Percentiles rank a stretch among this genome's conserved stretches.
Conservation (phyloP, 1,140 invertebrate genomes). For the Trichomalopsis sarcophagae region DNA sequence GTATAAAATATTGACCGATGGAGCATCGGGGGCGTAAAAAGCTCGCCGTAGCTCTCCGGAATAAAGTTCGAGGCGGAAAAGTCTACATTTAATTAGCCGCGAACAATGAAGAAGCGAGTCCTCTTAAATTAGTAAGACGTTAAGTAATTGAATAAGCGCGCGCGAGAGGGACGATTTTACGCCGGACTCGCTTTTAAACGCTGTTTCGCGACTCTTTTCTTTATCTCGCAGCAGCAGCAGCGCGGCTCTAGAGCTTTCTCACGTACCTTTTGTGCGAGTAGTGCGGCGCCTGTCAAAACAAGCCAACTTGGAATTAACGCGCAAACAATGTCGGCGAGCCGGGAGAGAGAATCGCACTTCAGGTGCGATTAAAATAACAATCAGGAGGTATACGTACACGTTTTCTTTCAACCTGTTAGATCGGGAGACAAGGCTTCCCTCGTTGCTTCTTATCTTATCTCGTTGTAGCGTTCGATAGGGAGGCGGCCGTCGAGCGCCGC, state of each 20-base stretch:
- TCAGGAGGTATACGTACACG: background rate
- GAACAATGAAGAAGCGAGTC: background rate
- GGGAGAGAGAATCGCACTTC: conserved; percentile 12
- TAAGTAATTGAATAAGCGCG: conserved; percentile 40
- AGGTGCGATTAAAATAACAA: conserved; percentile 45
- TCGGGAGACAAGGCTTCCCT: no score
- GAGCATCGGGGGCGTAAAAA: background rate
- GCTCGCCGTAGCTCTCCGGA: background rate
- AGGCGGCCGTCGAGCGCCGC: no score
- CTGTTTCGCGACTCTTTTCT: conserved; percentile 37
- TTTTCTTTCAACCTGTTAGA: background rate
- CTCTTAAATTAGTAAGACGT: conserved; percentile 42
- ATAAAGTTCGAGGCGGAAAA: background rate
- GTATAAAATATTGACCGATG: background rate
- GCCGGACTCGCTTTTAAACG: conserved; percentile 28
- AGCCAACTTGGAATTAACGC: conserved; percentile 34
- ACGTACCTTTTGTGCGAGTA: conserved; percentile 28
- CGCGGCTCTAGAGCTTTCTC: background rate
- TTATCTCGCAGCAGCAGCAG: conserved; percentile 12
- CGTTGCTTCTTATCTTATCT: no score
- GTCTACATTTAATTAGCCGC: conserved; percentile 23
- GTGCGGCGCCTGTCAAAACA: conserved; percentile 41
- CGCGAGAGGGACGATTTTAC: conserved; percentile 25
- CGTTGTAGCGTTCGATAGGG: no score
- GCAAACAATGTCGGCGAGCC: conserved; percentile 37